Conservation (phyloP, 2,888 invertebrate genomes). For the Dasypogon diadema region DNA sequence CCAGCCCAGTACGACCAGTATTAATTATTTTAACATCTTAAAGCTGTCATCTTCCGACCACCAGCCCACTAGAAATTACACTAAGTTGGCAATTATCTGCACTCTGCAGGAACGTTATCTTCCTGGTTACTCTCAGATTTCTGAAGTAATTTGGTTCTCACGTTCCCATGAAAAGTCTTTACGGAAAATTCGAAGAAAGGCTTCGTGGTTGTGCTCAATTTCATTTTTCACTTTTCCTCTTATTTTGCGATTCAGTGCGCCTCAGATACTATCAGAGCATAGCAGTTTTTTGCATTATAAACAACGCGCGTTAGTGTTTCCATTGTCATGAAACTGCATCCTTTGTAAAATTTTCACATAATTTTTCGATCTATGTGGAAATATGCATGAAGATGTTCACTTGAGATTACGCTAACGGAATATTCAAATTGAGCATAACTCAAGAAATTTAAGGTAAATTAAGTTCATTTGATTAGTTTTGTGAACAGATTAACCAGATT, state of each 20-base stretch:
- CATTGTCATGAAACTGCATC: conserved; percentile 17
- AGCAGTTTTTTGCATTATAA: neutral
- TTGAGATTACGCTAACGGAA: neutral
- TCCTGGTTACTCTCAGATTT: conserved; percentile 1
- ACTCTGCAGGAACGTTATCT: neutral
- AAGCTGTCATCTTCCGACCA: neutral
- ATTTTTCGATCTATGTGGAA: neutral
- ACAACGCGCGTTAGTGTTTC: neutral
- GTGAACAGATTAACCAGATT: no score
- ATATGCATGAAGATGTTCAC: neutral
- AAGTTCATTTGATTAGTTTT: no score
- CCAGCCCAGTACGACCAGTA: neutral
- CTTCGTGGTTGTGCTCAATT: conserved; percentile 2
- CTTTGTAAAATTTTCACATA: conserved; percentile 17
- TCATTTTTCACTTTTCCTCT: conserved; percentile 39
- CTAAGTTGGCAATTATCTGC: conserved; percentile 24
- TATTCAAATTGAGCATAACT: conserved; percentile 2
- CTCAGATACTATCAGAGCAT: conserved; percentile 25
- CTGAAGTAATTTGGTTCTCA: conserved; percentile 9
- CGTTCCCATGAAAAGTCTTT: neutral
- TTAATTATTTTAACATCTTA: neutral
- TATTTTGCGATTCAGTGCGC: conserved; percentile 27
- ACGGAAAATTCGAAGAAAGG: conserved; percentile 6
- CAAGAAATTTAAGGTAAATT: neutral
- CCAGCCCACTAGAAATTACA: neutral